A percentile compares a stretch with the other conserved stretches of the same genome.
These are phyloP conservation scores for Ochropleura leucogaster DNA, from an alignment of 2,888 invertebrate genomes.

Conservation along the genomic window DNA sequence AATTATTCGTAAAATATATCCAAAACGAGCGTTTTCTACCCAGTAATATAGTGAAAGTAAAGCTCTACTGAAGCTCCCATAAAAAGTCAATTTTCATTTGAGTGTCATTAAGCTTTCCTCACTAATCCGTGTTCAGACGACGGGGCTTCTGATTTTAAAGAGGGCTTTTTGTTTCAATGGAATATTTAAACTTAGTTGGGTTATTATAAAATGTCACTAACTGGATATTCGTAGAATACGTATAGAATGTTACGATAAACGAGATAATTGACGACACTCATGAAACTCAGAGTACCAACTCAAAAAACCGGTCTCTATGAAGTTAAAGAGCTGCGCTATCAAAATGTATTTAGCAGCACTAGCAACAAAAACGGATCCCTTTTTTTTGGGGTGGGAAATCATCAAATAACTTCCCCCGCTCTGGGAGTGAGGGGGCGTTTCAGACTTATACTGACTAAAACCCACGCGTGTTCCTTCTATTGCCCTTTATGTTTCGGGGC, in stretches of 20 bases:
- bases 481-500: no score
- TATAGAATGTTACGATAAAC: no score
- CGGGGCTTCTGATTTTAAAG: not conserved
- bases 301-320: not conserved
- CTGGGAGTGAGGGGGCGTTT: no score
- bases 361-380: no score
- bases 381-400: no score
- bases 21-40: not conserved
- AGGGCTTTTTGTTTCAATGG: not conserved
- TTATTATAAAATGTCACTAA: not conserved
- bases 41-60: not conserved
- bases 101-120: slow-evolving; percentile 19
- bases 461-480: no score
- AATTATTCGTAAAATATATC: not conserved
- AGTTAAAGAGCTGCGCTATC: not conserved
- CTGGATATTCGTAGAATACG: no score
- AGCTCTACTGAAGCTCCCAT: slow-evolving; percentile 5
- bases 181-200: not conserved
- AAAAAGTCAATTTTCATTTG: slow-evolving; percentile 25
- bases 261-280: no score
- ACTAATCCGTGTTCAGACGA: not conserved
- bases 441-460: no score
- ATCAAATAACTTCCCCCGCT: no score
- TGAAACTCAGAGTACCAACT: no score
- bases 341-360: not conserved